Conservation (phyloP, 1,140 invertebrate genomes). For the Temnothorax curvispinosus region DNA sequence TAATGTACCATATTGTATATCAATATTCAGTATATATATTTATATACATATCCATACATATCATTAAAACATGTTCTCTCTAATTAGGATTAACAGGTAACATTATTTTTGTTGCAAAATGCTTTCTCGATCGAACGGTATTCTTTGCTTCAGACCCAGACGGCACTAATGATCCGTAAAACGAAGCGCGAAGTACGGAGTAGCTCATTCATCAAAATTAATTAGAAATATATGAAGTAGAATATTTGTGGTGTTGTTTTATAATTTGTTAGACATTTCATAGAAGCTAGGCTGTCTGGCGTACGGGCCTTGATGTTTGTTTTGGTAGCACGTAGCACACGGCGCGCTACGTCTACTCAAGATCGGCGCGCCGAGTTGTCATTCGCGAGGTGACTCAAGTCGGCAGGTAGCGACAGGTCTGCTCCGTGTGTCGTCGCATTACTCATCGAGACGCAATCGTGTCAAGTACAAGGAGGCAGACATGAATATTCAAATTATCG, state of each 20-base stretch:
- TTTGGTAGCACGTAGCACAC: neutral
- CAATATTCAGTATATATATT: too few species aligned
- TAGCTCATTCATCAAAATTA: slow-evolving; percentile 1
- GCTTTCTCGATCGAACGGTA: neutral
- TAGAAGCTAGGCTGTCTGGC: neutral
- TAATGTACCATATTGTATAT: too few species aligned
- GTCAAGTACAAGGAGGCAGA: neutral
- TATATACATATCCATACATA: too few species aligned
- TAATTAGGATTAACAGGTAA: neutral
- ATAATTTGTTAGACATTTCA: neutral
- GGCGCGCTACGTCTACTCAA: neutral
- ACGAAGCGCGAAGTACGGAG: neutral
- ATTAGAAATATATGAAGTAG: neutral
- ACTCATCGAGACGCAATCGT: slow-evolving; percentile 21
- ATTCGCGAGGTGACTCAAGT: slow-evolving; percentile 1
- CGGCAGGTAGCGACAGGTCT: slow-evolving; percentile 17
- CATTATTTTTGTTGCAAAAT: neutral
- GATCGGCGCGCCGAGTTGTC: neutral
- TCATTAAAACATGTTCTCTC: neutral
- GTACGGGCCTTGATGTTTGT: neutral
- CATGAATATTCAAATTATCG: neutral
- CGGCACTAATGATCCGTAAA: neutral
- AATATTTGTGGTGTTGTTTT: neutral
- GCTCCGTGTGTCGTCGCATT: slow-evolving; percentile 11
- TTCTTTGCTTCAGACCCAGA: neutral